Base-by-base conservation (phyloP, 1,140 invertebrate species). In the Augochlora pura region DNA sequence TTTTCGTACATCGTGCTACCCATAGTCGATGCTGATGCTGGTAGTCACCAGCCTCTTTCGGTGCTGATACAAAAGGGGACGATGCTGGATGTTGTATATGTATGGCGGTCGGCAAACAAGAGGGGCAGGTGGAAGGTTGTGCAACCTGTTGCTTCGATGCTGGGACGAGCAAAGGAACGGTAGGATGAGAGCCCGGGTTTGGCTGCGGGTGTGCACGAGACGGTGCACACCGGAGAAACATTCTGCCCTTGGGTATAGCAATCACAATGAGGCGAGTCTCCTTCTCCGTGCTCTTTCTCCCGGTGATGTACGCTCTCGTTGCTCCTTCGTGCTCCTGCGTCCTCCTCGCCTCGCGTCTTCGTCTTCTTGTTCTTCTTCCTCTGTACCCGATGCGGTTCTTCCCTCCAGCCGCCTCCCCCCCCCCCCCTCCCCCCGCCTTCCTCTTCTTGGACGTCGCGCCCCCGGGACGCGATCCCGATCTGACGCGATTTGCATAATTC, bases 401-500 rank as follows among this genome's bases (percentile, higher is more conserved):
- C 60, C 64, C 67, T n/a, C 57, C 62, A 57, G 18, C 21, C 69
- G 46, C 71, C 62, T 67, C 73, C 60, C 65, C 69, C 32, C 4
- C 32, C 32, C 32, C 4, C 32, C 69, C 32, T 32, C 32, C 32
- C 32, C 4, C 32, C 69, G 46, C 25, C 63, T 62, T 62, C 68
- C 18, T 82, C 78, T 83, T 86, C 83, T 84, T 87, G 86, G 81
- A 86, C 89, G 88, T 90, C 86, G 89, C 86, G 88, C 88, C 91
- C 91, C 87, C 90, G 65, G 90, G 91, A 90, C 83, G 90, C 85
- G 91, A 92, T 91, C 86, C 82, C 86, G 89, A 92, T 92, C 90
- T 91, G 88, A 90, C 84, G 87, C 77, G 88, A 92, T 92, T 92
- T 92, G 90, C 91, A 92, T 92, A 92, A 92, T 92, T 92, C 89